These are phyloP conservation scores for Hyles euphorbiae DNA, from an alignment of 1,140 invertebrate genomes.

Conservation along the genomic window DNA sequence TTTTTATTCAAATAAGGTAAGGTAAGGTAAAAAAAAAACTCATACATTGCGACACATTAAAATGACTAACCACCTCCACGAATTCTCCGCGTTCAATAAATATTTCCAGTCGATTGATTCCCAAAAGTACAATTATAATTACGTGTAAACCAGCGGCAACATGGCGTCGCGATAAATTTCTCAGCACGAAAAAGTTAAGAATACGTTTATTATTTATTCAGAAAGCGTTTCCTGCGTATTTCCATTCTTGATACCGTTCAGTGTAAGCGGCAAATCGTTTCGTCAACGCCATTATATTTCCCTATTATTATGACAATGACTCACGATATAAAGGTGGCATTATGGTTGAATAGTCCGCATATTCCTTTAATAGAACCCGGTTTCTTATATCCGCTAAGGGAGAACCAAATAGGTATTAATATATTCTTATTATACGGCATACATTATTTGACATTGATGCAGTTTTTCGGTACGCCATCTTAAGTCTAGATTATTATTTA, in stretches of 20 bases:
- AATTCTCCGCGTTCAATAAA: too few species aligned
- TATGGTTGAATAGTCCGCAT: background rate
- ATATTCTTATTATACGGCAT: background rate
- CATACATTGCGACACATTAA: too few species aligned
- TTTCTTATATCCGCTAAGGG: background rate
- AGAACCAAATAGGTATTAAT: too few species aligned
- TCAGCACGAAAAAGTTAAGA: slow-evolving; percentile 9
- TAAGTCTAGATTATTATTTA: background rate
- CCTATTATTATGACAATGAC: slow-evolving; percentile 14
- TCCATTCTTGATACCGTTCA: slow-evolving; percentile 13
- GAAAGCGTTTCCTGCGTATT: slow-evolving; percentile 12
- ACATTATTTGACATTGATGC: background rate
- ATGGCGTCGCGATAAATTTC: background rate
- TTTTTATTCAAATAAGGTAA: too few species aligned
- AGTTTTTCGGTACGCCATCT: background rate
- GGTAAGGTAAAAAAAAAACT: too few species aligned
- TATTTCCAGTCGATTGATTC: too few species aligned
- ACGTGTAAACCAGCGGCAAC: too few species aligned
- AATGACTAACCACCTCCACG: too few species aligned
- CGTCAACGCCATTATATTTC: slow-evolving; percentile 7
- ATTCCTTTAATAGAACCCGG: background rate
- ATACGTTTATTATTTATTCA: slow-evolving; percentile 15
- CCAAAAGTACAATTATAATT: too few species aligned
- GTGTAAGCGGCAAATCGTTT: slow-evolving; percentile 5
- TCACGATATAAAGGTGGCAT: slow-evolving; percentile 2